phyloP scores from a whole-genome alignment of 1,140 invertebrate genomes.

The Trissolcus basalis region DNA sequence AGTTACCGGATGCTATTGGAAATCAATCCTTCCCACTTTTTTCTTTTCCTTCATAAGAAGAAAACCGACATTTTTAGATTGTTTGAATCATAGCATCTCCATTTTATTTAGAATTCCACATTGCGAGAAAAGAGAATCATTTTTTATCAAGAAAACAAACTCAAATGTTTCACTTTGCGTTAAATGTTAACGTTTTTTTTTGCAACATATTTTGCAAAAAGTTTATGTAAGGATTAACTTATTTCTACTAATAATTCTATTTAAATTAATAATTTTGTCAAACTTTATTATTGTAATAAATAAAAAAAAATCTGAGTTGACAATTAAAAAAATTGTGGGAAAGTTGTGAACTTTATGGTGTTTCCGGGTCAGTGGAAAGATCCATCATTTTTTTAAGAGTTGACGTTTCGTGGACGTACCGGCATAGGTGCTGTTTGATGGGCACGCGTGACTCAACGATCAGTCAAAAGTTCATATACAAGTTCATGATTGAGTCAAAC shows the following conservation, averaged over 20 bases:
- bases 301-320: neutral
- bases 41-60: too few relatives aligned
- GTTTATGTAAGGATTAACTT: too few relatives aligned
- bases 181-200: too few relatives aligned
- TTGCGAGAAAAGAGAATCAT: too few relatives aligned
- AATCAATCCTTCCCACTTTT: neutral
- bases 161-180: too few relatives aligned
- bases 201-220: too few relatives aligned
- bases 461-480: neutral
- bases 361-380: conserved; percentile 30
- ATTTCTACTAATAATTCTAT: too few relatives aligned
- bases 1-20: neutral
- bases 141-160: too few relatives aligned
- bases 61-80: too few relatives aligned
- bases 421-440: neutral
- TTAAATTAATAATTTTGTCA: too few relatives aligned
- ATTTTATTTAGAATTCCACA: too few relatives aligned
- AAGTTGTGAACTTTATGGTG: conserved; percentile 23
- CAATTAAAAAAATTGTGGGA: conserved; percentile 17
- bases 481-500: neutral
- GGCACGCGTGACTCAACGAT: neutral
- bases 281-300: neutral
- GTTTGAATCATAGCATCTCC: too few relatives aligned
- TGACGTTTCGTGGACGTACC: conserved; percentile 9
- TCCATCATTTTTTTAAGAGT: conserved; percentile 7